Evolutionary conservation across 2,113 vertebrate species (phyloP), one percentile per base, ranked within the genome.

Genomic region (Labeo catla): DNA sequence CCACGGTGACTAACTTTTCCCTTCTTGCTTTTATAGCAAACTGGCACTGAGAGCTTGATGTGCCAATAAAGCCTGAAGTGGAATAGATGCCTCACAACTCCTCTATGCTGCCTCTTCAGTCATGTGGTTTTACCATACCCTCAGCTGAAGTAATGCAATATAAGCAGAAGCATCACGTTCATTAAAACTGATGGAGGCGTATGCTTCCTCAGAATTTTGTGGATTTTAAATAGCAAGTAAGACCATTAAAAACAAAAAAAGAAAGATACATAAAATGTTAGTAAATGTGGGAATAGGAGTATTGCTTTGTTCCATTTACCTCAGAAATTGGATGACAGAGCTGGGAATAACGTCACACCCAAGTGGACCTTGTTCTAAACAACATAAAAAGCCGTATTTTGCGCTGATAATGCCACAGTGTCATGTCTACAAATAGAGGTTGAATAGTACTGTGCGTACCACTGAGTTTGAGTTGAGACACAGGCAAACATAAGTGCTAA

Each of bases 1-100:
- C 63, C 66, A 74, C 68, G 72, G 68, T 61, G 70, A 61, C 76
- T 78, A 66, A 86, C 28, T 72, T 70, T 83, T 90, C 90, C 80
- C 87, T 83, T 91, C 79, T 28, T 43, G 39, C n/a, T 49, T 88
- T 61, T 12, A 39, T 57, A 63, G 81, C 50, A 81, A 76, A 77
- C 61, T 77, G 82, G 88, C 81, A 84, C 59, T 45, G n/a, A 23
- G 4, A 77, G 39, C 15, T 9, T 45, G 6, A 79, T 4, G 63
- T 77, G 76, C 61, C 84, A 79, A 39, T 85, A 66, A 43, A 85
- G 45, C 12, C 39, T 12, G 16, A 84, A 36, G 15, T 39, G 23
- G 43, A 84, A 34, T 15, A 43, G 72, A 63, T 3, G 83, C 13
- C 54, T 21, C n/a, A 39, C 57, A 59, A 52, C 36, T 43, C 19